Conservation (phyloP, 1,140 invertebrate genomes). For the Drosophila miranda region DNA sequence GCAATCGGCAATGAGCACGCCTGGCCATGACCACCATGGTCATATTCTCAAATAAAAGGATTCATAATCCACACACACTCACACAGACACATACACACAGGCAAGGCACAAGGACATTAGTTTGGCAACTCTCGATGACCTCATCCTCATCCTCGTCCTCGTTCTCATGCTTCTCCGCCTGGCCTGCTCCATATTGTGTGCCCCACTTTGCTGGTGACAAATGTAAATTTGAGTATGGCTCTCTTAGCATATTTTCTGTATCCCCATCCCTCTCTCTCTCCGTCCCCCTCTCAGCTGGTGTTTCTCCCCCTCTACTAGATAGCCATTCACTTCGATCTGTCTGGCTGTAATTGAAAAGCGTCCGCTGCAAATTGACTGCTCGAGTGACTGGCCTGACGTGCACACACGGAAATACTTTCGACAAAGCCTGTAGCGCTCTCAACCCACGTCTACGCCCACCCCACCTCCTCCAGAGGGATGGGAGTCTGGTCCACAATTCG, state of each 20-base stretch:
- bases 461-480: too few species aligned
- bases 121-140: conserved; percentile 3
- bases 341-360: conserved; percentile 47
- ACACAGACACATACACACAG: neutral
- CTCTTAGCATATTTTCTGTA: too few species aligned
- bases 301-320: neutral
- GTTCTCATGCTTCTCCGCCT: conserved; percentile 9
- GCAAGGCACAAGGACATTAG: conserved; percentile 19
- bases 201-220: conserved; percentile 45
- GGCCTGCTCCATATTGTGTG: conserved; percentile 41
- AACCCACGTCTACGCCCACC: neutral
- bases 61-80: neutral
- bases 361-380: conserved; percentile 49
- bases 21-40: neutral
- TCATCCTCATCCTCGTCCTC: neutral
- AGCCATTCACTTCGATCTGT: conserved; percentile 21
- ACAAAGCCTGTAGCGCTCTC: neutral
- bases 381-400: conserved; percentile 47
- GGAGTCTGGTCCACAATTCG: too few species aligned
- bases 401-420: conserved; percentile 46
- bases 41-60: neutral
- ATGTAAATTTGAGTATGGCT: conserved; percentile 39
- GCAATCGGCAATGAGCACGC: conserved; percentile 2
- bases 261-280: neutral
- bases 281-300: neutral